Evolutionary conservation across 1,140 invertebrate genomes (phyloP).

Genomic region (Notospermus geniculatus): DNA sequence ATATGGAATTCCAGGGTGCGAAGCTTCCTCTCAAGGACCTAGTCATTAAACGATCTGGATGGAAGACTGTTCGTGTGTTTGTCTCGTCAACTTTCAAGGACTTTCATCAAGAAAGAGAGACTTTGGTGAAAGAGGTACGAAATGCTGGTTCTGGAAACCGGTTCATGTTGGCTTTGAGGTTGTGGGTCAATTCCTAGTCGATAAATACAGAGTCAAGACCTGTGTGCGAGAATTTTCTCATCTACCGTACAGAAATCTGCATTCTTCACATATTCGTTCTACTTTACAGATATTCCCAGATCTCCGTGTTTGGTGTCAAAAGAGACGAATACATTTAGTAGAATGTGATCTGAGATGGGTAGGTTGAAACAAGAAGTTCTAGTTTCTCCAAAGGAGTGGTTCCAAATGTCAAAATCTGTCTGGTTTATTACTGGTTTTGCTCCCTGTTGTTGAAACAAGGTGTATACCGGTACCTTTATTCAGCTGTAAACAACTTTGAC

Average conservation of each 20-base stretch:
- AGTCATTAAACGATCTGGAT: conserved; percentile 18
- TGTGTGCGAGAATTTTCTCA: not conserved
- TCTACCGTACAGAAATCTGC: too few species aligned
- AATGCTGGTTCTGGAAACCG: not conserved
- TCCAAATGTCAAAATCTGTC: too few species aligned
- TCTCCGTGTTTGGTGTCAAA: conserved; percentile 45
- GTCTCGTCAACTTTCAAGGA: conserved; percentile 54
- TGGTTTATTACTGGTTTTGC: too few species aligned
- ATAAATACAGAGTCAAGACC: not conserved
- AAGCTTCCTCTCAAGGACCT: conserved; percentile 1
- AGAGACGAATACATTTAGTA: conserved; percentile 37
- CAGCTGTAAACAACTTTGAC: too few species aligned
- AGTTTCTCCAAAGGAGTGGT: too few species aligned
- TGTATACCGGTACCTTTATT: too few species aligned
- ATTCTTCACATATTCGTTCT: too few species aligned
- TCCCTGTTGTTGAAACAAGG: too few species aligned
- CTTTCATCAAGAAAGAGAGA: conserved; percentile 51
- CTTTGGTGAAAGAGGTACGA: conserved; percentile 50
- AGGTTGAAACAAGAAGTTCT: too few species aligned
- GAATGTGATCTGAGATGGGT: conserved; percentile 54
- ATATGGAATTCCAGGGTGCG: too few species aligned
- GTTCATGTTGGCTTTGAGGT: not conserved
- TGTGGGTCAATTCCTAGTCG: not conserved
- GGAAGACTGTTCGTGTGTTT: conserved; percentile 48
- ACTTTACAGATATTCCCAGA: conserved; percentile 43